Evolutionary conservation across 1,140 invertebrate species (phyloP), one percentile per base, ranked within the genome.

Genomic region (Telenomus remus): DNA sequence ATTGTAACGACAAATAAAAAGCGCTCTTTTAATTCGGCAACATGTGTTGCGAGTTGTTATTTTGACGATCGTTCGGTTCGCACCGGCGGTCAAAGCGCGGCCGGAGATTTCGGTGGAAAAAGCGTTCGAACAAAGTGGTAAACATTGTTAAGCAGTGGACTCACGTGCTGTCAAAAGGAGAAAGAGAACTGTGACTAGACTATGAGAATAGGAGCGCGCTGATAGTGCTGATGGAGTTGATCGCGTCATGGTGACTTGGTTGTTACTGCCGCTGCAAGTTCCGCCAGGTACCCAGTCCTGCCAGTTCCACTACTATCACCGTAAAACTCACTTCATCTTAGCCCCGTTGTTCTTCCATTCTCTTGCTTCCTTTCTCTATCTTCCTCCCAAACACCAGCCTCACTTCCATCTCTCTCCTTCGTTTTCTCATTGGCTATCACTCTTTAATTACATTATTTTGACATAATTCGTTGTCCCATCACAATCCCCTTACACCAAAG

Each of bases 221-320:
- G 80, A 80, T 69, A 59, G 73, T 80, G 80, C 76, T 64, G 82
- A 80, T 85, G 83, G 77, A 82, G 82, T 77, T 84, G 84, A 81
- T 85, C 81, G 83, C 81, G 79, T 84, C 86, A 88, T 88, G 86
- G 81, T 82, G 85, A 81, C 83, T 83, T 85, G 82, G 80, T 84
- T 84, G 81, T 86, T 86, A 87, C 86, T 87, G 85, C 76, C 81
- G 81, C 80, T 72, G 80, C 80, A 82, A 84, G 82, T 83, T 78
- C 81, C 68, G 80, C 76, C 79, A 75, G 81, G 73, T 81, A 82
- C 79, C 83, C 79, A 84, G 76, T 82, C 84, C 84, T 79, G 80
- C 84, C 64, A 80, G 80, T 86, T 82, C 84, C 84, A 86, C 84
- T 84, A 84, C 83, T 78, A 81, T 79, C 81, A 65, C 81, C 61